A percentile compares a stretch with the other conserved stretches of the same genome.
phyloP scores from a whole-genome alignment of 2,888 invertebrate species.

The Emmelina monodactyla region DNA sequence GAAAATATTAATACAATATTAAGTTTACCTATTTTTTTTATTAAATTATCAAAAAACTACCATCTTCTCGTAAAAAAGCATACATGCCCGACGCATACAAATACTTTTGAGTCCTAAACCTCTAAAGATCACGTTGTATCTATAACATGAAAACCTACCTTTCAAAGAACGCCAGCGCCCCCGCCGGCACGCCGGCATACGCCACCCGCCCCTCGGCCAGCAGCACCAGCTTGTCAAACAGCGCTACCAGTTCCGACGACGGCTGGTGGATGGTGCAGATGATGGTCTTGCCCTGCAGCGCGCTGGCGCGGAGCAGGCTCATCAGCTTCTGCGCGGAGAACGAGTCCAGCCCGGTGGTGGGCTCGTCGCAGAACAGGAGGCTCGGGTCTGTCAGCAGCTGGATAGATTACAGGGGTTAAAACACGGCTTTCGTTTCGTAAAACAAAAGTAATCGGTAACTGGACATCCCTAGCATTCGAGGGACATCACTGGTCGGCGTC shows the following conservation, averaged over 20 bases:
- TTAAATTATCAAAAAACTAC: no score
- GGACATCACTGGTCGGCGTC: no score
- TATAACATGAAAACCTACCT: constrained; percentile 55
- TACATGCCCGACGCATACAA: no score
- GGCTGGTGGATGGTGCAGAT: constrained; percentile 96
- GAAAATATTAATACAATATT: no score
- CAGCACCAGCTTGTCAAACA: constrained; percentile 80
- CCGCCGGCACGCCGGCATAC: constrained; percentile 75
- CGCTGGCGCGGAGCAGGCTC: constrained; percentile 72
- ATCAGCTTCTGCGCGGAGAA: constrained; percentile 90
- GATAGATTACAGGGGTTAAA: no score
- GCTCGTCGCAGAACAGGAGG: constrained; percentile 94
- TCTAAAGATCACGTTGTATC: no score
- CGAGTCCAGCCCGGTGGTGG: constrained; percentile 93
- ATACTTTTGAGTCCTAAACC: no score
- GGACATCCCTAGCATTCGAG: no score
- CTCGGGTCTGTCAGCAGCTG: constrained; percentile 89
- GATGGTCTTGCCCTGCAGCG: constrained; percentile 82
- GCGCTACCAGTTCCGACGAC: constrained; percentile 83
- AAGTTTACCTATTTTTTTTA: no score
- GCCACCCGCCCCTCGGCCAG: constrained; percentile 89
- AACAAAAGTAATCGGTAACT: no score
- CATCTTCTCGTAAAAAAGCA: no score
- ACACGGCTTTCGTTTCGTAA: no score
- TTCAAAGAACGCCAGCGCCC: constrained; percentile 60